A percentile compares a stretch with the other conserved stretches of the same genome.
These are phyloP conservation scores for Phthorimaea operculella DNA, from an alignment of 1,140 invertebrate genomes.

Conservation along the genomic window DNA sequence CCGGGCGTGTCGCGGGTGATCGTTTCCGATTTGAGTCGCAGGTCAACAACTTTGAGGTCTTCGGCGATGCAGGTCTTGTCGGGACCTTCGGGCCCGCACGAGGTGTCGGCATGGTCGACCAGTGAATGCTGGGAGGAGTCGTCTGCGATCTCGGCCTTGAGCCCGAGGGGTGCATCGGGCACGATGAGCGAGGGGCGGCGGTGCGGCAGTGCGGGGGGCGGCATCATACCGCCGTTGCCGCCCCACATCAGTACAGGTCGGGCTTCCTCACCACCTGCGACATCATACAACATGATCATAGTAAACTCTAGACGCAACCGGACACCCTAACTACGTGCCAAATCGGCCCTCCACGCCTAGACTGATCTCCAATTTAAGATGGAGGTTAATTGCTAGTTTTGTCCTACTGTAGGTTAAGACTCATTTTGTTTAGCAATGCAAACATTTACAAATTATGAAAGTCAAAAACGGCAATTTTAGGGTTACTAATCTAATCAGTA, in stretches of 20 bases:
- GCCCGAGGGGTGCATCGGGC: conserved; percentile 59
- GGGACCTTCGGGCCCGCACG: conserved; percentile 38
- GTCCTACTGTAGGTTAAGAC: no score
- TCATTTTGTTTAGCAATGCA: no score
- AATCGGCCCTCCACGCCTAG: neutral
- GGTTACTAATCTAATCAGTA: no score
- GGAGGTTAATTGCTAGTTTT: neutral
- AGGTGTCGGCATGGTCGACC: conserved; percentile 34
- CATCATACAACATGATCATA: neutral
- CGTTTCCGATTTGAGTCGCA: conserved; percentile 67
- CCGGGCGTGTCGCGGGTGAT: conserved; percentile 37
- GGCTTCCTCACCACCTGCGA: conserved; percentile 30
- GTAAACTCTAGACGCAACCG: neutral
- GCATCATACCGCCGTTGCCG: conserved; percentile 70
- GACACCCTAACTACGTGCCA: conserved; percentile 6
- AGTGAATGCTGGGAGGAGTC: conserved; percentile 72
- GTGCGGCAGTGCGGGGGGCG: conserved; percentile 69
- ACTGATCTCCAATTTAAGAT: neutral
- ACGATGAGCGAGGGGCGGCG: conserved; percentile 68
- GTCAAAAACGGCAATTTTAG: no score
- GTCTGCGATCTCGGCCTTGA: conserved; percentile 78
- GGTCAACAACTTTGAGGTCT: conserved; percentile 58
- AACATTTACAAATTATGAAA: no score
- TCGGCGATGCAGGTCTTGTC: conserved; percentile 30
- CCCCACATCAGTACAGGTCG: conserved; percentile 59